Conservation (phyloP, 2,888 invertebrate species). For the Troides helena region DNA sequence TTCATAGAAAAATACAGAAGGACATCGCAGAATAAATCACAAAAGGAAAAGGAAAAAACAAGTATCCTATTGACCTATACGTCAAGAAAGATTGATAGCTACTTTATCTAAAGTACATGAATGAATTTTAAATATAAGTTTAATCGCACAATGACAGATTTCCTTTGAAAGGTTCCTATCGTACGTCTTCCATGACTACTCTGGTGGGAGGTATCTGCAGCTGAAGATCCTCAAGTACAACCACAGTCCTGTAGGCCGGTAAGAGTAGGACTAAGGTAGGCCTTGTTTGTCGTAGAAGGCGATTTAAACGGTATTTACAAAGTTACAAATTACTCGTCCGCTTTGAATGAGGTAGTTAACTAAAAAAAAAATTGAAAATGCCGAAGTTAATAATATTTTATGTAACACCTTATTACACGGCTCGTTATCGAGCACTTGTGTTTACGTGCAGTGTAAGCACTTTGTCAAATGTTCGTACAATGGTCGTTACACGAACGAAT, state of each 20-base stretch:
- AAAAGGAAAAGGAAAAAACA: not conserved
- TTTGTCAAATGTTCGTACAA: conserved; percentile 45
- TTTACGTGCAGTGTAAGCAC: conserved; percentile 38
- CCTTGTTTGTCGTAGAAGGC: too few species aligned
- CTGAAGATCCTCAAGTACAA: too few species aligned
- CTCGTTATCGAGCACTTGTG: conserved; percentile 31
- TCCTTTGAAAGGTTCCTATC: not conserved
- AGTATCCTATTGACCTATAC: not conserved
- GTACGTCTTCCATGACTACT: not conserved
- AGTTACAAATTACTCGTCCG: too few species aligned
- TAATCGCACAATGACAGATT: not conserved
- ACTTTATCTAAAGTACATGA: not conserved
- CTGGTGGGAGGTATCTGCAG: too few species aligned
- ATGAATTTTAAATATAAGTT: not conserved
- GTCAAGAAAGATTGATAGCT: not conserved
- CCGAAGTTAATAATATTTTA: conserved; percentile 28
- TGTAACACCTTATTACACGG: conserved; percentile 33
- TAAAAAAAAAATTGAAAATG: not conserved
- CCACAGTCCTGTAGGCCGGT: too few species aligned
- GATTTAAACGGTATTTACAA: too few species aligned
- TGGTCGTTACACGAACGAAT: conserved; percentile 41
- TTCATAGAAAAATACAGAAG: too few species aligned
- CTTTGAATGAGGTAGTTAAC: too few species aligned
- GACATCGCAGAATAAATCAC: not conserved
- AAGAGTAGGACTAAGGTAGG: too few species aligned